phyloP scores from a whole-genome alignment of 2,113 vertebrate species.

The Eclectus roratus region DNA sequence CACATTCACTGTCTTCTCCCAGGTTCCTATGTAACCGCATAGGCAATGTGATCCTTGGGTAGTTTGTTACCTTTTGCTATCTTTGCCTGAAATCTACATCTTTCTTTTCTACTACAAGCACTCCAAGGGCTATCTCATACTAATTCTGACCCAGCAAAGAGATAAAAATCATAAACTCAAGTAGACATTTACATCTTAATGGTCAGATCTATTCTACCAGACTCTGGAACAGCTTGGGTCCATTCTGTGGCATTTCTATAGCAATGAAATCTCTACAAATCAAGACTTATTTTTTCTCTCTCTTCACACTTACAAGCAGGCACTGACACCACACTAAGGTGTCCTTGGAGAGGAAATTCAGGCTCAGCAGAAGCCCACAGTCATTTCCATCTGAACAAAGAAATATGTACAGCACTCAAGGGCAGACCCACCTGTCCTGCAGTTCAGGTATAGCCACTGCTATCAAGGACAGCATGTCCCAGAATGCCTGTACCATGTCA shows the following conservation, averaged over 20 bases:
- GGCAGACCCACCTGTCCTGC: not conserved
- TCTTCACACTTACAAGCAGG: not conserved
- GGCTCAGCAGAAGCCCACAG: not conserved
- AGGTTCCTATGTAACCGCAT: not conserved
- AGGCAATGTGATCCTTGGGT: not conserved
- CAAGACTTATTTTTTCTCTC: not conserved
- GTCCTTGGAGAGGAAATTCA: not conserved
- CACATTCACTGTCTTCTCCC: not conserved
- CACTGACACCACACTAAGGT: not conserved
- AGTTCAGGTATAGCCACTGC: not conserved
- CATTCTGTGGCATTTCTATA: not conserved
- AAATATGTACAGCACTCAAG: not conserved
- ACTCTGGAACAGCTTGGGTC: not conserved
- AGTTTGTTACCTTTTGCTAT: not conserved
- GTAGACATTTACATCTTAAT: fast-evolving
- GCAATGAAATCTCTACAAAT: not conserved
- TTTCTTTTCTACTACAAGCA: not conserved
- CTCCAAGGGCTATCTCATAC: not conserved
- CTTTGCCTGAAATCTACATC: not conserved
- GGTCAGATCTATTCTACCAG: not conserved
- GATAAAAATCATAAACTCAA: not conserved
- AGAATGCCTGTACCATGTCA: not conserved
- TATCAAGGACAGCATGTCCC: fast-evolving
- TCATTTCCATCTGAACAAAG: not conserved
- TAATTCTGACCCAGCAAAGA: not conserved